A percentile compares a stretch with the other conserved stretches of the same genome.
These are phyloP conservation scores for Junonia oenone DNA, from an alignment of 2,888 invertebrate genomes.

Conservation along the genomic window DNA sequence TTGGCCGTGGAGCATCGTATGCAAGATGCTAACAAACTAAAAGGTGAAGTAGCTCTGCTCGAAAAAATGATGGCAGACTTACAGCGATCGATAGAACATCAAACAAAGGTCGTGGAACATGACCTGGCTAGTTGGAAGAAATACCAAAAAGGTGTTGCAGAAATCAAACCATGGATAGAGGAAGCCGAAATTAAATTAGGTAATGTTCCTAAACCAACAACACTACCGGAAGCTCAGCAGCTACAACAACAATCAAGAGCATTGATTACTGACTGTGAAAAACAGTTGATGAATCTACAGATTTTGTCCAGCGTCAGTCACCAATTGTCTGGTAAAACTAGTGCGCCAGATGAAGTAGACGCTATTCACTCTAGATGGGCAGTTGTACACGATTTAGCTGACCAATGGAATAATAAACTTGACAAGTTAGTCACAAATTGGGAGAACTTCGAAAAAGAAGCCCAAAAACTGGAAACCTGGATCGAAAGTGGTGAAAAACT, in stretches of 20 bases:
- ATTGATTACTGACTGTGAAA: slow-evolving; percentile 88
- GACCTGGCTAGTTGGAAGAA: slow-evolving; percentile 92
- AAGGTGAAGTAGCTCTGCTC: slow-evolving; percentile 86
- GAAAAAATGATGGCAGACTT: slow-evolving; percentile 88
- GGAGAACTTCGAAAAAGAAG: slow-evolving; percentile 89
- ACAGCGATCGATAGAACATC: slow-evolving; percentile 86
- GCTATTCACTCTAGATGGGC: slow-evolving; percentile 90
- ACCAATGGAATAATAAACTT: slow-evolving; percentile 87
- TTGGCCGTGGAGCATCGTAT: slow-evolving; percentile 84
- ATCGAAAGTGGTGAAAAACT: slow-evolving; percentile 83
- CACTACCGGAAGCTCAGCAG: slow-evolving; percentile 89
- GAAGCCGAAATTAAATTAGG: slow-evolving; percentile 90
- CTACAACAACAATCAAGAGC: slow-evolving; percentile 85
- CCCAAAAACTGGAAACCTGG: slow-evolving; percentile 89
- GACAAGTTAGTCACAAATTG: slow-evolving; percentile 89
- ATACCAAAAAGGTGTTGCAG: slow-evolving; percentile 88
- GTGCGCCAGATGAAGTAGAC: slow-evolving; percentile 91
- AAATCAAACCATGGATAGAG: slow-evolving; percentile 93
- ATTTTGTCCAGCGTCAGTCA: slow-evolving; percentile 86
- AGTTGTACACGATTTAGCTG: slow-evolving; percentile 88
- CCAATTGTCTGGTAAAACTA: slow-evolving; percentile 86
- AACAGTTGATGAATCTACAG: slow-evolving; percentile 86
- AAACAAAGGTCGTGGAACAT: slow-evolving; percentile 86
- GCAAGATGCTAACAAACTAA: slow-evolving; percentile 86
- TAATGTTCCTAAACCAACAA: slow-evolving; percentile 86